Base-by-base conservation (phyloP, 2,888 invertebrate genomes). In the Noctua janthina region DNA sequence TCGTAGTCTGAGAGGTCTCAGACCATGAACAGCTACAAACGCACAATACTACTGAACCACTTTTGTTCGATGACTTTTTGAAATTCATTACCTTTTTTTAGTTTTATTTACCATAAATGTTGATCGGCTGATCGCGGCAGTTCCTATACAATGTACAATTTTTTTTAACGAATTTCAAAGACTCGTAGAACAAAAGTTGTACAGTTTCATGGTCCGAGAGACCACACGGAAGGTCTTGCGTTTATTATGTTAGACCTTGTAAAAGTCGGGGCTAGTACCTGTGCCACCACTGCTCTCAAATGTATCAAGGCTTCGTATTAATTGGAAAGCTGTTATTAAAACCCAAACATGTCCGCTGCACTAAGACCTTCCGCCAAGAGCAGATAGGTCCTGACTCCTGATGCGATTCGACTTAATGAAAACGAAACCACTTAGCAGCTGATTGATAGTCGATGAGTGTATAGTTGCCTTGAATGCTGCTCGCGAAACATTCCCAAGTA, bases 401-500 rank as follows among this genome's bases (percentile, higher is more conserved):
- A 78, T 66, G 49, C n/a, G 17, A 71, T 35, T 23, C 29, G 10
- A 66, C 23, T 70, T 66, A 20, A 54, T 70, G 68, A 76, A 72
- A 81, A 69, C 46, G 29, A 54, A 81, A 73, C 46, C 49, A 51
- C 17, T 70, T 64, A 68, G 39, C 20, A 74, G 13, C 51, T 82
- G 54, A 70, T 84, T 82, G 66, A 4, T 70, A 85, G 77, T 82
- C 86, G 29, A 62, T 23, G 39, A 46, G 67, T 62, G 82, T 73
- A 6, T 15, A 20, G 7, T 13, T 64, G 64, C n/a, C 69, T 76
- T 64, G 72, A 81, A 81, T 76, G 69, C 54, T 51, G 67, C 56
- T 29, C 59, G 35, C 20, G 77, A 29, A 85, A 39, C 82, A 43
- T n/a, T 73, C 39, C 51, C 15, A 67, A 7, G n/a, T 56, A 70